A percentile compares a stretch with the other conserved stretches of the same genome.
Conservation (phyloP, 1,140 invertebrate genomes). For the Zaprionus tsacasi region DNA sequence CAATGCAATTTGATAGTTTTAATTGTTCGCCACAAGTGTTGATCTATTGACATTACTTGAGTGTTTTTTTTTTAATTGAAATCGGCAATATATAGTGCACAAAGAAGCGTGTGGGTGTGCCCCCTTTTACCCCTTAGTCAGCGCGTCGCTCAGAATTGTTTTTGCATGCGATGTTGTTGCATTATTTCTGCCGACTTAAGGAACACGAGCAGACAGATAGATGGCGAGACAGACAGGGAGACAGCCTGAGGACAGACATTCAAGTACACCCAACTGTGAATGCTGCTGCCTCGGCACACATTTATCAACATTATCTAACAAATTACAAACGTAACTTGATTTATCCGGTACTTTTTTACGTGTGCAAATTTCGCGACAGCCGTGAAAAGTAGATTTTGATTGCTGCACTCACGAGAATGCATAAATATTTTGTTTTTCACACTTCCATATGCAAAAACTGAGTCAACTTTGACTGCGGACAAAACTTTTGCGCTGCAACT, state of each 20-base stretch:
- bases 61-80: conserved; percentile 60
- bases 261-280: conserved; percentile 65
- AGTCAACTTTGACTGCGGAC: background rate
- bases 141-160: conserved; percentile 28
- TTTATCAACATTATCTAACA: conserved; percentile 84
- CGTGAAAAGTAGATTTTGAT: conserved; percentile 64
- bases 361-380: conserved; percentile 58
- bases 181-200: conserved; percentile 36
- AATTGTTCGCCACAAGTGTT: conserved; percentile 64
- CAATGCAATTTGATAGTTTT: conserved; percentile 56
- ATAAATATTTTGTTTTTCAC: conserved; percentile 32
- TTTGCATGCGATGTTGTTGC: conserved; percentile 27
- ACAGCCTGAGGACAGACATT: conserved; percentile 8
- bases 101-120: background rate
- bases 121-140: background rate
- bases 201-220: conserved; percentile 1
- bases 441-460: background rate
- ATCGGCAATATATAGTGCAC: conserved; percentile 33
- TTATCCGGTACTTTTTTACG: conserved; percentile 82
- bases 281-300: conserved; percentile 53
- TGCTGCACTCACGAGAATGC: conserved; percentile 29
- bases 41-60: conserved; percentile 74
- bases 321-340: conserved; percentile 84
- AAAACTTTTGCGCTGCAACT: background rate
- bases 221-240: background rate